Evolutionary conservation across 2,797 vertebrate species (phyloP).

Genomic region (Centropyge bicolor): DNA sequence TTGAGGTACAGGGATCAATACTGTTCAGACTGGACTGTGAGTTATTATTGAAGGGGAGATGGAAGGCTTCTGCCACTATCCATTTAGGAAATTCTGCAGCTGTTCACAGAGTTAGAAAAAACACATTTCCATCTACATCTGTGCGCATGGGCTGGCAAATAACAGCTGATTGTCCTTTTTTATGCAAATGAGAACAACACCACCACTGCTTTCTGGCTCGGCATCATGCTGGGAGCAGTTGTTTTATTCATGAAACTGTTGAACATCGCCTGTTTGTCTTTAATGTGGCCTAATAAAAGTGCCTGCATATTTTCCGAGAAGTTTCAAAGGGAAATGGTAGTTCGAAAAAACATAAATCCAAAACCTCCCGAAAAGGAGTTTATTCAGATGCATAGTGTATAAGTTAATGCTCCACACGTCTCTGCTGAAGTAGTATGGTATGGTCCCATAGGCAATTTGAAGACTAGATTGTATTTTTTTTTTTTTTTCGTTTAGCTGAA

Average conservation of each 20-base stretch:
- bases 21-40: neutral
- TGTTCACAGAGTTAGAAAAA: neutral
- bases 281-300: constrained; percentile 34
- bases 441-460: constrained; percentile 7
- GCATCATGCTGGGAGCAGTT: constrained; percentile 33
- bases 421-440: constrained; percentile 15
- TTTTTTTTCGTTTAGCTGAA: neutral
- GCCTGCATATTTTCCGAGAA: constrained; percentile 26
- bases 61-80: constrained; percentile 3
- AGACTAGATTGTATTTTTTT: neutral
- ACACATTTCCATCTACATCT: fast-evolving
- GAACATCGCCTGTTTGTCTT: constrained; percentile 34
- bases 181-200: constrained; percentile 38
- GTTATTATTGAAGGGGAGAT: constrained; percentile 12
- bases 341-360: neutral
- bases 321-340: constrained; percentile 6
- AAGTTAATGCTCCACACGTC: neutral
- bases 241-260: constrained; percentile 63
- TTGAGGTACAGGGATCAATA: constrained; percentile 12
- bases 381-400: neutral
- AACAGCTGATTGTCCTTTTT: constrained; percentile 18
- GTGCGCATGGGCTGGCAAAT: constrained; percentile 1
- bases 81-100: neutral
- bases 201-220: constrained; percentile 21
- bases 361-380: neutral